Evolutionary conservation across 2,888 invertebrate species (phyloP), one percentile per base, ranked within the genome.

Genomic region (Chalcis sispes): DNA sequence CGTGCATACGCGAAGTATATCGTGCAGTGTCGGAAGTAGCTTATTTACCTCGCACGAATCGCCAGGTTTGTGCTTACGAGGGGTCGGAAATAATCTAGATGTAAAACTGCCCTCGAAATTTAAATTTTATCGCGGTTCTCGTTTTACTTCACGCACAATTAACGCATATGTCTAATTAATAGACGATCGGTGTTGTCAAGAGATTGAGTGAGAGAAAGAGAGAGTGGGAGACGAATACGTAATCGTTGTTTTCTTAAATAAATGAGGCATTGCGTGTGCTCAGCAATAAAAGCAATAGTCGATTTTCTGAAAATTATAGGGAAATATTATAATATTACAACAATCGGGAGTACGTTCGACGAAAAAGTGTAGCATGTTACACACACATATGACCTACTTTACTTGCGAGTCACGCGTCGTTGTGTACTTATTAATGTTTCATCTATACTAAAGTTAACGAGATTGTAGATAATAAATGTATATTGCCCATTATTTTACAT

Each of bases 131-230:
- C 64, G 27, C 42, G 46, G 27, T 1, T 50, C 42, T 18, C 42
- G 2, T 32, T 10, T n/a, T 42, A 59, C 58, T 58, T 69, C 40
- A 23, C 50, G 50, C 25, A 29, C 52, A 48, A 77, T 77, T 71
- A 74, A 66, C 74, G 58, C 72, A 75, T 72, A 67, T 64, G 67
- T 66, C 50, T 77, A 74, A 77, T 77, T 74, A 74, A 67, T 56
- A 46, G 25, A 58, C 48, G 56, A 66, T 46, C 65, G 13, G 52
- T 27, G 52, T n/a, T n/a, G n/a, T n/a, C n/a, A n/a, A n/a, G n/a
- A n/a, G n/a, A n/a, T n/a, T n/a, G n/a, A n/a, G n/a, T n/a, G n/a
- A n/a, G n/a, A n/a, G n/a, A n/a, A n/a, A n/a, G n/a, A n/a, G n/a
- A n/a, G n/a, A n/a, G 52, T 40, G 61, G 64, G 52, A 27, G 42